phyloP scores from a whole-genome alignment of 37 sponge, comb jelly and placozoan species.

The Amphimedon queenslandica region DNA sequence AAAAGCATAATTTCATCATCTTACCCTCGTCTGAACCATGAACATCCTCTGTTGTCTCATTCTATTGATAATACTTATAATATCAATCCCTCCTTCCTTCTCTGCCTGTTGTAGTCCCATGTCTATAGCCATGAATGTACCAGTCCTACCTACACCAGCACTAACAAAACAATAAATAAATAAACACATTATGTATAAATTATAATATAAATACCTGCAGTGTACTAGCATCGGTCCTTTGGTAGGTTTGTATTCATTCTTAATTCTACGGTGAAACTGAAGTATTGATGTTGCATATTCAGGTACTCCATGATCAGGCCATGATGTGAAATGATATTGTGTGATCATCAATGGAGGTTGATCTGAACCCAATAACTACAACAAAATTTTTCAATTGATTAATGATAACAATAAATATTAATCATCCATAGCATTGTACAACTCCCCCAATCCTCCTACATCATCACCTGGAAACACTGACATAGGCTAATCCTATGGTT shows the following conservation, averaged over 20 bases:
- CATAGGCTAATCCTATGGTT: too few species aligned
- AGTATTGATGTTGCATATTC: constrained; percentile 38
- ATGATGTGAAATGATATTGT: constrained; percentile 56
- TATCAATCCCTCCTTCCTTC: constrained; percentile 26
- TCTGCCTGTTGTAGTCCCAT: constrained; percentile 15
- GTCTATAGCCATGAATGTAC: constrained; percentile 44
- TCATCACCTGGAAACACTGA: too few species aligned
- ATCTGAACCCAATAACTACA: too few species aligned
- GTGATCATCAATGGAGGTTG: neutral
- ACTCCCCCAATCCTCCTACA: too few species aligned
- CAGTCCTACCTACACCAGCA: constrained; percentile 62
- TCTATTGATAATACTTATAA: constrained; percentile 12
- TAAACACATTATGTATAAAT: neutral
- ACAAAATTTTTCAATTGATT: too few species aligned
- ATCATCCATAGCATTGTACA: too few species aligned
- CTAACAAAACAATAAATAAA: neutral
- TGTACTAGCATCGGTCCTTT: constrained; percentile 27
- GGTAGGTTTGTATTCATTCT: neutral
- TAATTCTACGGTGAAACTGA: neutral
- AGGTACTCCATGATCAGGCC: constrained; percentile 64
- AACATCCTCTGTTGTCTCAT: constrained; percentile 37
- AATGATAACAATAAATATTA: too few species aligned
- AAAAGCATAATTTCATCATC: too few species aligned
- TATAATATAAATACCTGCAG: constrained; percentile 37
- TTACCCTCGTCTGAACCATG: constrained; percentile 29